Base-by-base conservation (phyloP, 2,113 vertebrate genomes). In the Spermophilus dauricus region DNA sequence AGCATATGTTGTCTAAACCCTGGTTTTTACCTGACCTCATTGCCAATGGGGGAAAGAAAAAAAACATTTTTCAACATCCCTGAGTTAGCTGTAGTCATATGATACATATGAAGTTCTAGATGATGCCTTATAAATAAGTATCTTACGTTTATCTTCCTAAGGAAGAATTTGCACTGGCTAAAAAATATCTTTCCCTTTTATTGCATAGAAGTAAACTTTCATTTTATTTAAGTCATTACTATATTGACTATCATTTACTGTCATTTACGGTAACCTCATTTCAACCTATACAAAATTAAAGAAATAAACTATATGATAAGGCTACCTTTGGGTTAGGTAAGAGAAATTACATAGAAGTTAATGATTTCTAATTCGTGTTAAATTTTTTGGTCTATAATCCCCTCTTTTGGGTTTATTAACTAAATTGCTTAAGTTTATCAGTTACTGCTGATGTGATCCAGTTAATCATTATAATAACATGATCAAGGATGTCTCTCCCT, bases 251-350 rank as follows among this genome's bases (percentile, higher is more conserved):
- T 37, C 37, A 37, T 34, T 90, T 70, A 72, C 13, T 88, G 1
- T 85, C 53, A 69, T 26, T 93, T 32, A 72, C 78, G 1, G 28
- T 92, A 96, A 82, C 22, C 75, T 76, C 84, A 8, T 91, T 86
- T 16, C 37, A 92, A 83, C 7, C 42, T 84, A 92, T 92, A 37
- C 20, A 97, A 84, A 75, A 87, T 77, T 89, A 56, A 84, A 90
- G 16, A 48, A 91, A 45, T 45, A 82, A 5, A 69, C 34, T 61
- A 28, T 76, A 78, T 69, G 73, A 72, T 30, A 81, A 76, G 18
- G 0, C 32, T 4, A 51, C 51, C 7, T 39, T 91, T 17, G 69
- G n/a, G 13, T 89, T 86, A 89, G 14, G 4, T 56, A 72, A 86
- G 42, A 89, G 28, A 97, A 91, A 84, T 78, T 56, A 83, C 4